phyloP scores from a whole-genome alignment of 1,140 invertebrate genomes.

The Dendroctonus ponderosae region DNA sequence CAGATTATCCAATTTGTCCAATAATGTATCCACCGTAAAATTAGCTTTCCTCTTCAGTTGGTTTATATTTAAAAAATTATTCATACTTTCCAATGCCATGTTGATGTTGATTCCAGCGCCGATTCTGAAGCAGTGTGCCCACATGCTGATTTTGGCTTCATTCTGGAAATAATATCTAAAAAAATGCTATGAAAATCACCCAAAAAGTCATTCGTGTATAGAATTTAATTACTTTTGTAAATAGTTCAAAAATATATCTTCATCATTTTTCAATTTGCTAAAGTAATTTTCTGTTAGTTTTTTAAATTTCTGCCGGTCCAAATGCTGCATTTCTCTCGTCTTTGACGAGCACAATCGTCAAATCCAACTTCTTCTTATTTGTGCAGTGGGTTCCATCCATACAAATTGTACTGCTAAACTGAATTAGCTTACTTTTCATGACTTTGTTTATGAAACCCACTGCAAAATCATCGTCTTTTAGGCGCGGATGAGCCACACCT shows the following conservation, averaged over 20 bases:
- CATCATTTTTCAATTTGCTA: conserved; percentile 15
- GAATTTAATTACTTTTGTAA: conserved; percentile 33
- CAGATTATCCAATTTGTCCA: conserved; percentile 29
- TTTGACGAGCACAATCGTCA: conserved; percentile 32
- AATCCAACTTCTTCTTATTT: conserved; percentile 28
- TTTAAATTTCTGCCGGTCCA: conserved; percentile 23
- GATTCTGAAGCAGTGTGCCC: conserved; percentile 33
- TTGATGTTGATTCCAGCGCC: conserved; percentile 36
- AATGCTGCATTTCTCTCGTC: conserved; percentile 31
- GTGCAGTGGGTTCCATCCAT: conserved; percentile 35
- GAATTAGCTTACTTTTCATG: conserved; percentile 29
- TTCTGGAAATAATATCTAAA: conserved; percentile 35
- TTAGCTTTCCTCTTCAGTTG: conserved; percentile 21
- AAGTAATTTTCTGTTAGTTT: conserved; percentile 23
- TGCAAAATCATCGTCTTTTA: conserved; percentile 23
- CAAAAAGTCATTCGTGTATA: no score
- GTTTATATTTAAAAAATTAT: conserved; percentile 31
- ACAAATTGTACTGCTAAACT: conserved; percentile 28
- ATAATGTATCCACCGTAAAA: conserved; percentile 22
- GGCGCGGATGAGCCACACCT: conserved; percentile 3
- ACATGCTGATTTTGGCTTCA: conserved; percentile 34
- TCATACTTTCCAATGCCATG: conserved; percentile 34
- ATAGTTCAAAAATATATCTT: conserved; percentile 36
- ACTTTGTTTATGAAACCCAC: conserved; percentile 31
- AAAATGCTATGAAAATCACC: conserved; percentile 18